A percentile compares a stretch with the other conserved stretches of the same genome.
phyloP scores from a whole-genome alignment of 1,140 invertebrate species.

The Drosophila burlai region DNA sequence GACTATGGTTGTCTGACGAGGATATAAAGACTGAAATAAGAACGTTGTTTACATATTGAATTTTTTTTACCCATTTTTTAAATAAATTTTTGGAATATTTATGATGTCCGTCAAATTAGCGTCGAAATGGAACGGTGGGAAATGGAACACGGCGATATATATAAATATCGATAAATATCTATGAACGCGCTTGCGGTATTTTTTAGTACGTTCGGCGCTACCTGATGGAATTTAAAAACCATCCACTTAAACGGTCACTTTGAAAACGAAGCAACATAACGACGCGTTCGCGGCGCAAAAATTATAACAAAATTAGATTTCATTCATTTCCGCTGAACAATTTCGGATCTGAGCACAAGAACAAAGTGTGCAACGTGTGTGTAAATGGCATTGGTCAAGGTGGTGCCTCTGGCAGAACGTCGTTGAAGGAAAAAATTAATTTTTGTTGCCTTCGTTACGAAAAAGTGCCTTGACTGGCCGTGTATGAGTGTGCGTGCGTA shows the following conservation, averaged over 20 bases:
- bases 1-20: neutral
- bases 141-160: no score
- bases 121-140: no score
- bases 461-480: conserved; percentile 18
- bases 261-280: conserved; percentile 11
- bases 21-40: neutral
- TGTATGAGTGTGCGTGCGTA: conserved; percentile 47
- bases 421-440: neutral
- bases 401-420: conserved; percentile 21
- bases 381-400: conserved; percentile 1
- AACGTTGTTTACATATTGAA: no score
- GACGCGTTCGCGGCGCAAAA: conserved; percentile 28
- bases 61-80: neutral
- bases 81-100: neutral
- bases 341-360: neutral
- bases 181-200: neutral
- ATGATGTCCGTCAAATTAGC: no score
- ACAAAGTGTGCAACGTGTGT: conserved; percentile 1
- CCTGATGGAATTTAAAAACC: neutral
- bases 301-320: conserved; percentile 20
- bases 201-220: neutral
- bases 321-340: neutral
- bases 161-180: no score
- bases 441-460: conserved; percentile 24
- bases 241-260: conserved; percentile 7